Evolutionary conservation across 2,797 vertebrate species (phyloP).

Genomic region (Ciconia nigra): DNA sequence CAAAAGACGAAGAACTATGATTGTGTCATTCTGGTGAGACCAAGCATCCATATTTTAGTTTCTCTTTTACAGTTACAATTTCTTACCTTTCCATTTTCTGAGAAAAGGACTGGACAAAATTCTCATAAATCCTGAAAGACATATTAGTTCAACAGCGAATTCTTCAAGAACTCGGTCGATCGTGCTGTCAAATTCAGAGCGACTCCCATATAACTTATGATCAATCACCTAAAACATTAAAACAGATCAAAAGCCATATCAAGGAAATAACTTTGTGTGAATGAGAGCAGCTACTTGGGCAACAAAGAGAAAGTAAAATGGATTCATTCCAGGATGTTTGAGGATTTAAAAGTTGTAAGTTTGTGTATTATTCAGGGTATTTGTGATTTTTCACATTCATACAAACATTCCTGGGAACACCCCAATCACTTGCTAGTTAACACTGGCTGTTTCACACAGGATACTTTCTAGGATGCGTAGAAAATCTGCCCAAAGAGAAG

Average conservation of each 20-base stretch:
- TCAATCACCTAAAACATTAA: conserved; percentile 82
- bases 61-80: not conserved
- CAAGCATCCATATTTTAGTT: not conserved
- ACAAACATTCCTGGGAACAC: not conserved
- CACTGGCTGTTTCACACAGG: not conserved
- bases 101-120: conserved; percentile 84
- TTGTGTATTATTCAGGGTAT: not conserved
- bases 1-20: not conserved
- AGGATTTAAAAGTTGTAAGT: not conserved
- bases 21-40: not conserved
- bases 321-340: not conserved
- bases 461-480: not conserved
- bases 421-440: not conserved
- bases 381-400: not conserved
- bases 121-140: conserved; percentile 87
- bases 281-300: not conserved
- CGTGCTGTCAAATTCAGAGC: conserved; percentile 86
- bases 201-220: conserved; percentile 87
- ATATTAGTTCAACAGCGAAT: conserved; percentile 84
- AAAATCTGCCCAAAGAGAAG: not conserved
- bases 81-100: conserved; percentile 85
- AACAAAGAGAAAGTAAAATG: not conserved
- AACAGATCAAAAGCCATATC: not conserved
- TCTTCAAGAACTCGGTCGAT: conserved; percentile 85
- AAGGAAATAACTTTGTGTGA: not conserved